phyloP scores from a whole-genome alignment of 2,888 invertebrate species.

The Platypus cylindrus region DNA sequence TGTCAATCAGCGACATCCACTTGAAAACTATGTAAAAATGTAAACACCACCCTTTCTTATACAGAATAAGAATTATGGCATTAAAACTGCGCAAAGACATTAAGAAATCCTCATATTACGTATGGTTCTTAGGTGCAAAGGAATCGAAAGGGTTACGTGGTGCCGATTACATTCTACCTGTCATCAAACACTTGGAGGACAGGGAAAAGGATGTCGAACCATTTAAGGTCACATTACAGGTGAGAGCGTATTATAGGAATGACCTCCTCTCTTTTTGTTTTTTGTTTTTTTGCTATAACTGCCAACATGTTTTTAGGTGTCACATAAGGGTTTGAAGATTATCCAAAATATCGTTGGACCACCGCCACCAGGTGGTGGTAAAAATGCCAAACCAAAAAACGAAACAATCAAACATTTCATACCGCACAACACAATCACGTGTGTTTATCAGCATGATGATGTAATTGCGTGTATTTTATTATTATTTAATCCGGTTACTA shows the following conservation, averaged over 20 bases:
- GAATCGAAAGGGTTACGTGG: constrained; percentile 83
- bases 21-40: background rate
- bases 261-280: background rate
- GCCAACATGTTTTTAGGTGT: constrained; percentile 37
- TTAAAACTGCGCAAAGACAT: constrained; percentile 71
- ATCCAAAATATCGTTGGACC: constrained; percentile 54
- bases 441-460: constrained; percentile 81
- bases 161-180: constrained; percentile 73
- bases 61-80: constrained; percentile 43
- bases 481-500: constrained; percentile 86
- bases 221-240: constrained; percentile 82
- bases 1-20: no score
- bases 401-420: constrained; percentile 86
- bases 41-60: background rate
- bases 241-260: constrained; percentile 24
- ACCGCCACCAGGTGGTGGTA: no score
- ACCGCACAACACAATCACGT: constrained; percentile 86
- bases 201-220: constrained; percentile 77
- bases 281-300: background rate
- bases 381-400: constrained; percentile 33
- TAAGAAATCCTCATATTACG: constrained; percentile 83
- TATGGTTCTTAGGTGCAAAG: constrained; percentile 91
- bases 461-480: constrained; percentile 87
- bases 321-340: constrained; percentile 88
- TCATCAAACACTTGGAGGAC: constrained; percentile 71